These are phyloP conservation scores for Omphaloscelis lunosa DNA, from an alignment of 2,888 invertebrate species.

Conservation along the genomic window DNA sequence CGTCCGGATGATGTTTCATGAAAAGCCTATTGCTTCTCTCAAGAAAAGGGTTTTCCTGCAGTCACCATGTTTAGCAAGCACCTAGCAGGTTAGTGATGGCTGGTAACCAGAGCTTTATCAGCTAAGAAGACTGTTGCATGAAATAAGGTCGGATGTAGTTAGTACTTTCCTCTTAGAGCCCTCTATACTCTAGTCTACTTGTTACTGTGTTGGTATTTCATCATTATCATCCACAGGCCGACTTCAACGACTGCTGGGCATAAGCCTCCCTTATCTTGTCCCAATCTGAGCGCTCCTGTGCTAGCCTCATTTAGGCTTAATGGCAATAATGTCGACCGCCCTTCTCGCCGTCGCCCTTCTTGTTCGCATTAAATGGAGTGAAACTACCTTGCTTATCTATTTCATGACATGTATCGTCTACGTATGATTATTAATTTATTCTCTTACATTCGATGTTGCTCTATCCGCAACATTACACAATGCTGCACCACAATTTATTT, in stretches of 20 bases:
- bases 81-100: not conserved
- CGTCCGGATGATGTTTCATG: not conserved
- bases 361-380: slow-evolving; percentile 3
- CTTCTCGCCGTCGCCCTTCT: not conserved
- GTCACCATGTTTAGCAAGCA: not conserved
- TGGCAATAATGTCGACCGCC: not conserved
- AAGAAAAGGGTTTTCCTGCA: not conserved
- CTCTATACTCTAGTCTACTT: not conserved
- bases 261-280: not conserved
- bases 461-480: slow-evolving; percentile 45
- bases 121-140: not conserved
- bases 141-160: not conserved
- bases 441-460: slow-evolving; percentile 37
- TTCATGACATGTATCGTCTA: slow-evolving; percentile 33
- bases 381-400: slow-evolving; percentile 26
- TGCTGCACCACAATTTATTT: slow-evolving; percentile 22
- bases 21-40: not conserved
- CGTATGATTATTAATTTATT: slow-evolving; percentile 53
- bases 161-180: not conserved
- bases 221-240: not conserved
- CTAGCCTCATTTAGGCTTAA: not conserved
- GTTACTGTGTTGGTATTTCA: not conserved
- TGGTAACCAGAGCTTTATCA: not conserved
- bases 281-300: not conserved
- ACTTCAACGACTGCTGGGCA: not conserved